Evolutionary conservation across 2,888 invertebrate species (phyloP).

Genomic region (Podotricha telesiphe): DNA sequence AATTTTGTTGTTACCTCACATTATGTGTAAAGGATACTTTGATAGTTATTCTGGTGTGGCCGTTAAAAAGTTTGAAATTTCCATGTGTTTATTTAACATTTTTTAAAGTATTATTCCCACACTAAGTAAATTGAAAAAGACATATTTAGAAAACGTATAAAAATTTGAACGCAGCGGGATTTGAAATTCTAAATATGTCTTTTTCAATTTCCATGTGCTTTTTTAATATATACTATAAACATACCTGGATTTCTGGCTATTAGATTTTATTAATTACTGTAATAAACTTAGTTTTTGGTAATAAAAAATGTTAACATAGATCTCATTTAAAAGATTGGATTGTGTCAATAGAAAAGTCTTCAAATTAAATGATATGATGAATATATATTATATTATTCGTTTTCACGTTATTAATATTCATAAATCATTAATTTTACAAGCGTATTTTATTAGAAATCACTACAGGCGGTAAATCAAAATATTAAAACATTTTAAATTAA

Average conservation of each 20-base stretch:
- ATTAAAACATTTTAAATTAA: conserved; percentile 4
- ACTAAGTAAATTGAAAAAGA: no score
- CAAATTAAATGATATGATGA: neutral
- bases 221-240: no score
- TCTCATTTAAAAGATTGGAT: neutral
- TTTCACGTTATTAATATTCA: neutral
- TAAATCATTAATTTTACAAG: neutral
- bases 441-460: conserved; percentile 4
- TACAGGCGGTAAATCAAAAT: neutral
- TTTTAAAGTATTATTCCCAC: no score
- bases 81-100: no score
- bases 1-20: conserved; percentile 16
- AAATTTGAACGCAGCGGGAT: no score
- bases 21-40: conserved; percentile 11
- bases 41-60: neutral
- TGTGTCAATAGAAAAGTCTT: neutral
- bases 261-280: no score
- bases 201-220: no score
- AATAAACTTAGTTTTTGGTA: no score
- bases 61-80: neutral
- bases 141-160: no score
- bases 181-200: no score
- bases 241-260: no score
- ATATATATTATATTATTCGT: no score
- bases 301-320: neutral